phyloP scores from a whole-genome alignment of 2,888 invertebrate species.

The Adelognathus sp. region DNA sequence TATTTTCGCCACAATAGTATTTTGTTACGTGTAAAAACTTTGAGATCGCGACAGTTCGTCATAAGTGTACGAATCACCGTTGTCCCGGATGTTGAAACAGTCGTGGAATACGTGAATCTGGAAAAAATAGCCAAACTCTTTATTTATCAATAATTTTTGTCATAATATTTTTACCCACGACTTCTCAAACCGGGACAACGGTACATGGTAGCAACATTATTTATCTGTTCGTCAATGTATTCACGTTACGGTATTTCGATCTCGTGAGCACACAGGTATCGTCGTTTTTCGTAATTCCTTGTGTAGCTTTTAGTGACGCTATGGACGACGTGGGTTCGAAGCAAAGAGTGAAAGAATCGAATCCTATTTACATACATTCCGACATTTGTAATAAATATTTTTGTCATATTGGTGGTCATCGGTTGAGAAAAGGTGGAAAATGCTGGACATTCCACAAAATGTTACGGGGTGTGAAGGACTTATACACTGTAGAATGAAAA shows the following conservation, averaged over 20 bases:
- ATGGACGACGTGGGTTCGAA: slow-evolving; percentile 21
- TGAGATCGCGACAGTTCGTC: slow-evolving; percentile 52
- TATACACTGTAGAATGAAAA: too few relatives aligned
- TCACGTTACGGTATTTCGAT: slow-evolving; percentile 41
- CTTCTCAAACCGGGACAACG: slow-evolving; percentile 35
- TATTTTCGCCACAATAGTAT: slow-evolving; percentile 81
- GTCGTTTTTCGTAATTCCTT: slow-evolving; percentile 33
- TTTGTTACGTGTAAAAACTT: slow-evolving; percentile 76
- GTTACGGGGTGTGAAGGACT: too few relatives aligned
- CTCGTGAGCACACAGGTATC: slow-evolving; percentile 27
- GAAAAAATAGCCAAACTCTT: not conserved
- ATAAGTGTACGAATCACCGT: slow-evolving; percentile 55
- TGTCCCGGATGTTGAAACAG: slow-evolving; percentile 55
- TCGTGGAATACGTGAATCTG: not conserved
- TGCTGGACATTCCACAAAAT: too few relatives aligned
- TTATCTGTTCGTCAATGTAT: slow-evolving; percentile 42
- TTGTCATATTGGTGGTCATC: too few relatives aligned
- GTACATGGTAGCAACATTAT: slow-evolving; percentile 37
- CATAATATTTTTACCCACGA: not conserved
- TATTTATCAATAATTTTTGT: not conserved
- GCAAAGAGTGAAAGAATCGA: slow-evolving; percentile 31
- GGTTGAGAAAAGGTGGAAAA: too few relatives aligned
- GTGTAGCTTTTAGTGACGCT: slow-evolving; percentile 31
- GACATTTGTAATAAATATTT: not conserved
- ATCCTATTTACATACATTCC: not conserved